Percentiles rank a stretch among this genome's conserved stretches.
phyloP scores from a whole-genome alignment of 1,140 invertebrate species.

The Drosophila repletoides region DNA sequence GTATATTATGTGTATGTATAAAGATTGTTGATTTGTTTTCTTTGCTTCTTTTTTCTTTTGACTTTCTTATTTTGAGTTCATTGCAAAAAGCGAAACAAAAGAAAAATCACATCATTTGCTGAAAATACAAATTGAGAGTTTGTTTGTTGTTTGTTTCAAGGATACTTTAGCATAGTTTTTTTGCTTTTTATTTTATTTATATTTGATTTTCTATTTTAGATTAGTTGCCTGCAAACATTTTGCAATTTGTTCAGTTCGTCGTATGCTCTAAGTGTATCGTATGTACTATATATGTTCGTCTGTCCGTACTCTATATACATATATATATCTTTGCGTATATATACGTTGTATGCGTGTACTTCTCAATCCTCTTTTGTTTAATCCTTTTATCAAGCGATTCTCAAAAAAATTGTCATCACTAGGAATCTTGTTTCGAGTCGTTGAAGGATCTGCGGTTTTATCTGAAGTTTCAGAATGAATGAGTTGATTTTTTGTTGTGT shows the following conservation, averaged over 20 bases:
- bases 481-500: constrained; percentile 32
- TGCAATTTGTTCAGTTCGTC: constrained; percentile 60
- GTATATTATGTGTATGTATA: constrained; percentile 65
- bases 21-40: constrained; percentile 51
- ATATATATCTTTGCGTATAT: neutral
- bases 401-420: constrained; percentile 27
- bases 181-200: constrained; percentile 5
- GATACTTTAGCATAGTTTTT: constrained; percentile 44
- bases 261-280: constrained; percentile 38
- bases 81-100: constrained; percentile 68
- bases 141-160: constrained; percentile 37
- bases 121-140: constrained; percentile 25
- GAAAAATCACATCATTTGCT: constrained; percentile 64
- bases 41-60: constrained; percentile 9
- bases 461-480: constrained; percentile 1
- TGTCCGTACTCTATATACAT: constrained; percentile 25
- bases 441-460: constrained; percentile 8
- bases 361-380: no score
- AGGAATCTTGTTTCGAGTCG: constrained; percentile 31
- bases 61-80: constrained; percentile 35
- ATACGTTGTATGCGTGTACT: no score
- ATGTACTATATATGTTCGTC: constrained; percentile 1
- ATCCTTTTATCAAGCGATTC: neutral
- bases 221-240: constrained; percentile 49
- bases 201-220: constrained; percentile 11